These are phyloP conservation scores for Oncopeltus fasciatus DNA, from an alignment of 1,140 invertebrate genomes.

Conservation along the genomic window DNA sequence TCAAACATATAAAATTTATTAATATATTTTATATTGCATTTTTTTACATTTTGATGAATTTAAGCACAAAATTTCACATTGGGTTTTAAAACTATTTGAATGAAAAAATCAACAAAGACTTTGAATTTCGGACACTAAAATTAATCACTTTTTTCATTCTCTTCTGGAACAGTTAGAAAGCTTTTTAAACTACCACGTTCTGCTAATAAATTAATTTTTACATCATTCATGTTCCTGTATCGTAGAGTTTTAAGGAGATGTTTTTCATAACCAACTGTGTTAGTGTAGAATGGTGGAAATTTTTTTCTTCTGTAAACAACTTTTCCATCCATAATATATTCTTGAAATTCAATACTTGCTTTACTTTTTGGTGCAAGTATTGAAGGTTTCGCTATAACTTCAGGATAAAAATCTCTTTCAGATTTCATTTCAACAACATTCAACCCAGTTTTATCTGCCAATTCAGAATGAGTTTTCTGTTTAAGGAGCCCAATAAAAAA, in stretches of 20 bases:
- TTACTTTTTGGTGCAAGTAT: slow-evolving; percentile 32
- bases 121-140: too few relatives aligned
- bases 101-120: too few relatives aligned
- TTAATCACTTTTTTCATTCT: too few relatives aligned
- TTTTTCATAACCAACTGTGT: slow-evolving; percentile 43
- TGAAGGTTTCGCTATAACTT: slow-evolving; percentile 68
- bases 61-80: too few relatives aligned
- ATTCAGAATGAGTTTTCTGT: slow-evolving; percentile 76
- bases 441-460: slow-evolving; percentile 77
- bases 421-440: slow-evolving; percentile 76
- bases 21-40: too few relatives aligned
- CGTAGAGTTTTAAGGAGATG: slow-evolving; percentile 51
- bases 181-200: neutral
- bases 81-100: too few relatives aligned
- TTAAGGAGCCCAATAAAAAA: slow-evolving; percentile 83
- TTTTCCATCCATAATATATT: slow-evolving; percentile 59
- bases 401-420: slow-evolving; percentile 59
- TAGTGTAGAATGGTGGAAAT: slow-evolving; percentile 50
- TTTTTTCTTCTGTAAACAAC: slow-evolving; percentile 52
- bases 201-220: neutral
- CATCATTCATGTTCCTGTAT: slow-evolving; percentile 36
- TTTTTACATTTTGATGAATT: too few relatives aligned
- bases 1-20: too few relatives aligned
- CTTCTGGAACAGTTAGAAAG: too few relatives aligned
- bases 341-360: slow-evolving; percentile 56